Base-by-base conservation (phyloP, 2,888 invertebrate genomes). In the Euplagia quadripunctaria region DNA sequence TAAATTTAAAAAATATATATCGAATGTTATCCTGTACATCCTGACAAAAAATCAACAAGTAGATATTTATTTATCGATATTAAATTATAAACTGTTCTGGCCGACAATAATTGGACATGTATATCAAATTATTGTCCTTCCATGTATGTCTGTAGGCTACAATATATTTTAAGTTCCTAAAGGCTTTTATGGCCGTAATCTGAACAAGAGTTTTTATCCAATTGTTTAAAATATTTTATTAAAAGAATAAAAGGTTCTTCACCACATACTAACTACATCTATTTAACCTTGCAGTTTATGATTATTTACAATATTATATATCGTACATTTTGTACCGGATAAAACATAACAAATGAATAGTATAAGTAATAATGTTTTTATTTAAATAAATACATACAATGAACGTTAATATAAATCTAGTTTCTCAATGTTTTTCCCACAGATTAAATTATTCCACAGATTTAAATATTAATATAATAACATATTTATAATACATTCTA, bases 361-460 rank as follows among this genome's bases (percentile, higher is more conserved):
- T 20, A 55, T 31, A 31, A 63, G 41, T 49, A 69, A 68, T 42
- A 61, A 46, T 11, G 58, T 31, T 31, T n/a, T 63, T 20, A 63
- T 69, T 69, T 17, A 17, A 68, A 41, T 68, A 42, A 46, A 31
- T 58, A 20, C 58, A 16, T 61, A 17, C 31, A 49, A 61, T 31
- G 31, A 46, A 9, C 16, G 68, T 61, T 63, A 69, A 31, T 9
- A 61, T 61, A 61, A 68, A 63, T 69, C 66, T 20, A 20, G 49
- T 67, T 46, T 68, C 31, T 73, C 63, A 42, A 51, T 14, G 20
- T 64, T 70, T 63, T 52, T 69, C 61, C 49, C 63, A 63, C 14
- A 31, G 63, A 49, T 43, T 69, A 12, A 31, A 49, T 63, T 69
- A 63, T 43, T 17, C 61, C 20, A 61, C 31, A 31, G 6, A 61